Evolutionary conservation across 2,113 vertebrate species (phyloP).

Genomic region (Xyrauchen texanus): DNA sequence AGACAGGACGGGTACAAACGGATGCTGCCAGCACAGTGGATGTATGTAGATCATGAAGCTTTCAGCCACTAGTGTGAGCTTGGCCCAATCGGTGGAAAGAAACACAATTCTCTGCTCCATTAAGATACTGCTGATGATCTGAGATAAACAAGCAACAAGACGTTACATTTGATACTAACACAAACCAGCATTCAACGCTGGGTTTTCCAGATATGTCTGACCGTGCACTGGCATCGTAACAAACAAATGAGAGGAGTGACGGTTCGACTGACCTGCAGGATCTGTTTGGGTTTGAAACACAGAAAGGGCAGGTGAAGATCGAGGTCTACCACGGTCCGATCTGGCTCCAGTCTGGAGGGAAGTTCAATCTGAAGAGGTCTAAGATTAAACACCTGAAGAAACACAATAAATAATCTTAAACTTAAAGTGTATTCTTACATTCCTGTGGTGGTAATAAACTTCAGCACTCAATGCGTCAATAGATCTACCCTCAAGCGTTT

Average conservation of each 20-base stretch:
- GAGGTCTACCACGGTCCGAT: constrained; percentile 86
- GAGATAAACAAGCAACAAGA: constrained; percentile 12
- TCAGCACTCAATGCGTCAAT: too few relatives aligned
- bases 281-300: constrained; percentile 82
- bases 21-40: constrained; percentile 93
- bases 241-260: too few relatives aligned
- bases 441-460: too few relatives aligned
- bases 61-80: constrained; percentile 85
- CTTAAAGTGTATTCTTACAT: too few relatives aligned
- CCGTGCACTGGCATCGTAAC: too few relatives aligned
- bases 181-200: too few relatives aligned
- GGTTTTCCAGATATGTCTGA: too few relatives aligned
- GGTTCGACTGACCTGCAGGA: constrained; percentile 82
- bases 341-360: constrained; percentile 83
- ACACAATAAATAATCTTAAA: neutral
- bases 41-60: constrained; percentile 87
- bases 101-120: constrained; percentile 88
- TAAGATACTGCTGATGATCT: constrained; percentile 89
- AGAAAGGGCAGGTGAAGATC: constrained; percentile 91
- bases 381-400: constrained; percentile 81
- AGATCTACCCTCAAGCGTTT: too few relatives aligned
- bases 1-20: constrained; percentile 88
- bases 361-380: constrained; percentile 89
- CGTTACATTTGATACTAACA: too few relatives aligned
- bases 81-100: constrained; percentile 89